A percentile compares a stretch with the other conserved stretches of the same genome.
Conservation (phyloP, 53 echinoderm and acorn worm species). For the Apostichopus leukothele region DNA sequence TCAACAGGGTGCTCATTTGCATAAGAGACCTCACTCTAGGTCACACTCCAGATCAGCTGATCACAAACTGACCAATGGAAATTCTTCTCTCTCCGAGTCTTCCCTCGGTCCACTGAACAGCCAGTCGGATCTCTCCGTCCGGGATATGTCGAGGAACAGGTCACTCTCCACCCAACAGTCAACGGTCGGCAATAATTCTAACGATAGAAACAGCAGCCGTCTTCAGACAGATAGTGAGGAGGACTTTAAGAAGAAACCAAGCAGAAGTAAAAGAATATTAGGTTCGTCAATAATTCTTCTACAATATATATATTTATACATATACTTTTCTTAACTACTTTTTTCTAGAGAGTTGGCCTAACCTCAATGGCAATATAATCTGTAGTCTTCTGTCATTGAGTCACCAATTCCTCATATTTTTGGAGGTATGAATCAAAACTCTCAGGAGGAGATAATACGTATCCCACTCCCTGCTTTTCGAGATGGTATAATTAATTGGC, state of each 20-base stretch:
- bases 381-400: no score
- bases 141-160: not conserved
- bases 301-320: no score
- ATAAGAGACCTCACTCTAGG: constrained; percentile 10
- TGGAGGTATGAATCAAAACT: no score
- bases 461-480: no score
- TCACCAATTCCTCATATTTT: no score
- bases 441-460: no score
- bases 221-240: constrained; percentile 30
- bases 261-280: constrained; percentile 19
- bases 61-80: constrained; percentile 5
- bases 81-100: constrained; percentile 6
- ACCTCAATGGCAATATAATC: no score
- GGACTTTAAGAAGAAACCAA: constrained; percentile 4
- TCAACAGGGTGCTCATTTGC: constrained; percentile 19
- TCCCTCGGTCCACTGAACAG: not conserved
- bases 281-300: not conserved
- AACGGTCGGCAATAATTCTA: not conserved
- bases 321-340: no score
- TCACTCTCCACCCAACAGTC: constrained; percentile 17
- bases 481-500: no score
- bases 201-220: not conserved
- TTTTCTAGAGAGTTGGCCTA: no score
- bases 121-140: not conserved
- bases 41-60: constrained; percentile 31